These are phyloP conservation scores for Cossypha niveicapilla DNA, from an alignment of 2,797 vertebrate species.

Conservation along the genomic window DNA sequence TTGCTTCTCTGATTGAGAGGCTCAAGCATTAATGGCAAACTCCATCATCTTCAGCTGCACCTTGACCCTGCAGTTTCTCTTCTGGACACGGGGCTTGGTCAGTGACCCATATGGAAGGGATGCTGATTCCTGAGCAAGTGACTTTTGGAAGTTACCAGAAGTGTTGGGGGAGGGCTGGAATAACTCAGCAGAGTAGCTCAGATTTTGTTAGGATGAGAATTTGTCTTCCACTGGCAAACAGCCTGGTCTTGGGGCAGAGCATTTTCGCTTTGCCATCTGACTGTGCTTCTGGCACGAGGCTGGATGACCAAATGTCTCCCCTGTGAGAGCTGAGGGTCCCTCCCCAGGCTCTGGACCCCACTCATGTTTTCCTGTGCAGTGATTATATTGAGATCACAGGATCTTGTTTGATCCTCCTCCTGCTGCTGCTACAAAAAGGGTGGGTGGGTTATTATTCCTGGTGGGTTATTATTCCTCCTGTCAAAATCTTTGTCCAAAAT, in stretches of 20 bases:
- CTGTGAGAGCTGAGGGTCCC: not conserved
- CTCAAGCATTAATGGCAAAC: not conserved
- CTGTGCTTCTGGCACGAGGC: not conserved
- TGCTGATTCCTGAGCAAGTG: not conserved
- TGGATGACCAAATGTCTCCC: not conserved
- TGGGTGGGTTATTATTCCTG: slow-evolving; percentile 22
- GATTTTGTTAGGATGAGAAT: not conserved
- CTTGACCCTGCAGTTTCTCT: not conserved
- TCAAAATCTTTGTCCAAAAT: slow-evolving; percentile 49
- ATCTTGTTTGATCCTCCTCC: not conserved
- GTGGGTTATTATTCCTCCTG: slow-evolving; percentile 15
- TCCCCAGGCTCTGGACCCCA: not conserved
- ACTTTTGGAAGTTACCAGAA: not conserved
- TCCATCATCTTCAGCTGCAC: not conserved
- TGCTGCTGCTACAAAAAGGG: slow-evolving; percentile 20
- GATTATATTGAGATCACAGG: not conserved
- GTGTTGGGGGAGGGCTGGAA: not conserved
- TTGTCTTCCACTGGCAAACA: not conserved
- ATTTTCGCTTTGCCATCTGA: not conserved
- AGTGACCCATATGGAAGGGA: not conserved
- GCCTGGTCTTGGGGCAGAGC: not conserved
- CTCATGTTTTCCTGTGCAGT: not conserved
- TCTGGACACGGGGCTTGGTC: not conserved
- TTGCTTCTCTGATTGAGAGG: not conserved
- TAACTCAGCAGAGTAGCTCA: not conserved